Conservation (phyloP, 1,140 invertebrate species). For the Drosophila burlai region DNA sequence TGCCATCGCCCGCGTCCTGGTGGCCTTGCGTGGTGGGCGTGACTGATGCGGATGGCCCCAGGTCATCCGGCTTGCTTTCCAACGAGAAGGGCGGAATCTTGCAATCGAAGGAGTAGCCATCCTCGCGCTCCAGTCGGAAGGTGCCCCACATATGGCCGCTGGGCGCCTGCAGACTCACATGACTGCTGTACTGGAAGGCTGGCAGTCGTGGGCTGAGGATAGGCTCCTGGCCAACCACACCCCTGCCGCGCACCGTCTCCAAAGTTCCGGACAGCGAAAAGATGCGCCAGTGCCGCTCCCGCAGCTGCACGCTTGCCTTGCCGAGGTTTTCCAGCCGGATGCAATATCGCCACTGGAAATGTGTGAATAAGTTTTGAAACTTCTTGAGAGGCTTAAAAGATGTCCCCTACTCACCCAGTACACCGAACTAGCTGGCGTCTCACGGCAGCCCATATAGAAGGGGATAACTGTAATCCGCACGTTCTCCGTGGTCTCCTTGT, state of each 20-base stretch:
- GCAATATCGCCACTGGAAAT: conserved; percentile 95
- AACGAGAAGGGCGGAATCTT: conserved; percentile 98
- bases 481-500: conserved; percentile 98
- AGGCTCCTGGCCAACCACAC: conserved; percentile 98
- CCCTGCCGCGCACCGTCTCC: conserved; percentile 96
- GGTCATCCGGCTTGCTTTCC: conserved; percentile 95
- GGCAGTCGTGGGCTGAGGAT: conserved; percentile 94
- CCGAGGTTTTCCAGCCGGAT: conserved; percentile 98
- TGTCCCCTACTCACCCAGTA: conserved; percentile 91
- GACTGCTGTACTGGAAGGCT: conserved; percentile 98
- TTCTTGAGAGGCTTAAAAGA: neutral
- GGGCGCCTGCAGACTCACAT: conserved; percentile 98
- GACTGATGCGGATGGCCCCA: conserved; percentile 62
- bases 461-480: conserved; percentile 98
- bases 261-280: conserved; percentile 97
- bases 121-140: conserved; percentile 97
- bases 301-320: conserved; percentile 94
- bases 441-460: conserved; percentile 94
- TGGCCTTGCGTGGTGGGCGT: conserved; percentile 20
- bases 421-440: conserved; percentile 94
- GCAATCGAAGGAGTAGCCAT: conserved; percentile 98
- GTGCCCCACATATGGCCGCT: conserved; percentile 99
- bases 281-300: conserved; percentile 98
- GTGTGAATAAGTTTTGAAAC: neutral
- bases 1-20: conserved; percentile 27